Percentiles rank a stretch among this genome's conserved stretches.
phyloP scores from a whole-genome alignment of 2,797 vertebrate genomes.

The Euthynnus affinis region DNA sequence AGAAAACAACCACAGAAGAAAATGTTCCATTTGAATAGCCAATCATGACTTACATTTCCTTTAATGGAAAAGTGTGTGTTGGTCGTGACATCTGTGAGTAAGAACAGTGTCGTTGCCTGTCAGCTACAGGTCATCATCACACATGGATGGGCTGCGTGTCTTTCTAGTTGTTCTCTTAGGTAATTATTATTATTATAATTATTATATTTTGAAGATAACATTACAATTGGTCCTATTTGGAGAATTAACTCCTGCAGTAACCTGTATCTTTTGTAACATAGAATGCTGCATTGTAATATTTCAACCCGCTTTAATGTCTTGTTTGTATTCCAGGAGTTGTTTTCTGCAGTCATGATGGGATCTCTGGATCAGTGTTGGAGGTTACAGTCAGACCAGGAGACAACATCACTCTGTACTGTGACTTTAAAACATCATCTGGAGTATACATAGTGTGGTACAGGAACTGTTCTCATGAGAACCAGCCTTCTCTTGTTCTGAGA shows the following conservation, averaged over 20 bases:
- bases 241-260: background rate
- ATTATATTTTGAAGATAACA: background rate
- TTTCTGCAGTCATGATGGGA: slow-evolving; percentile 1
- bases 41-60: slow-evolving; percentile 13
- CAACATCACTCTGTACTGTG: slow-evolving; percentile 65
- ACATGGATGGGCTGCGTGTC: slow-evolving; percentile 18
- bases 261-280: background rate
- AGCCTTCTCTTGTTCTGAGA: slow-evolving; percentile 45
- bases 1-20: slow-evolving; percentile 10
- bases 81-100: background rate
- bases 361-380: slow-evolving; percentile 31
- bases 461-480: slow-evolving; percentile 64
- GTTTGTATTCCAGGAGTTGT: slow-evolving; percentile 42
- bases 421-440: slow-evolving; percentile 12
- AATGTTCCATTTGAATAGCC: slow-evolving; percentile 40
- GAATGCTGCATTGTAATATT: background rate
- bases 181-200: slow-evolving; percentile 23
- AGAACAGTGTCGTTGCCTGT: background rate
- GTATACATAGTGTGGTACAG: slow-evolving; percentile 59
- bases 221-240: background rate
- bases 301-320: background rate
- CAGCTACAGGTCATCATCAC: background rate
- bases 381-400: slow-evolving; percentile 49
- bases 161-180: slow-evolving; percentile 30
- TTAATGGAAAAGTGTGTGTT: slow-evolving; percentile 3